These are phyloP conservation scores for Zele albiditarsus DNA, from an alignment of 2,888 invertebrate species.

Conservation along the genomic window DNA sequence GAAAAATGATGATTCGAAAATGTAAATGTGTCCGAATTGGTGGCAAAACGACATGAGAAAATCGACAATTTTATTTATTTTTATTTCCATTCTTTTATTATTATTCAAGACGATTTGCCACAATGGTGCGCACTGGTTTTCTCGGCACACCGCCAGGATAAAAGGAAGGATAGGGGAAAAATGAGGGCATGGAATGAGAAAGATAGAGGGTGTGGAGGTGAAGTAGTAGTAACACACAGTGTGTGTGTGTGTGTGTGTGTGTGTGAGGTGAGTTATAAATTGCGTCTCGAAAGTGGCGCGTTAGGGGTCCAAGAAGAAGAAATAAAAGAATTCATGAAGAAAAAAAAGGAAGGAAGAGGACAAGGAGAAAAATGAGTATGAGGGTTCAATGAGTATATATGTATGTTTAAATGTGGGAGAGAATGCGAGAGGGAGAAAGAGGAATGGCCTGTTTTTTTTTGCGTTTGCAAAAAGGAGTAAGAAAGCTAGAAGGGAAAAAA, in stretches of 20 bases:
- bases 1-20: constrained; percentile 17
- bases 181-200: neutral
- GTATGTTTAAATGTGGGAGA: constrained; percentile 59
- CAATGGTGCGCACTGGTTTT: constrained; percentile 31
- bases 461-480: constrained; percentile 37
- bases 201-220: neutral
- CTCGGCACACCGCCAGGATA: constrained; percentile 15
- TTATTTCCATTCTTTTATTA: neutral
- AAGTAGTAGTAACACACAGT: constrained; percentile 8
- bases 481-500: constrained; percentile 26
- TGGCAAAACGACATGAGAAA: constrained; percentile 26
- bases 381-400: constrained; percentile 66
- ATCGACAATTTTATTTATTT: constrained; percentile 45
- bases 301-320: constrained; percentile 46
- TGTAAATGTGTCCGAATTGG: neutral
- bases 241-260: constrained; percentile 11
- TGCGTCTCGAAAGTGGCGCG: constrained; percentile 49
- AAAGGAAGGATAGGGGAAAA: neutral
- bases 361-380: constrained; percentile 29
- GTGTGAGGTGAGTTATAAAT: constrained; percentile 47
- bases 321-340: constrained; percentile 18
- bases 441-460: constrained; percentile 39
- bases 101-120: constrained; percentile 53
- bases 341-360: constrained; percentile 22
- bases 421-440: constrained; percentile 71